phyloP scores from a whole-genome alignment of 2,888 invertebrate genomes.

The Salpingus planirostris region DNA sequence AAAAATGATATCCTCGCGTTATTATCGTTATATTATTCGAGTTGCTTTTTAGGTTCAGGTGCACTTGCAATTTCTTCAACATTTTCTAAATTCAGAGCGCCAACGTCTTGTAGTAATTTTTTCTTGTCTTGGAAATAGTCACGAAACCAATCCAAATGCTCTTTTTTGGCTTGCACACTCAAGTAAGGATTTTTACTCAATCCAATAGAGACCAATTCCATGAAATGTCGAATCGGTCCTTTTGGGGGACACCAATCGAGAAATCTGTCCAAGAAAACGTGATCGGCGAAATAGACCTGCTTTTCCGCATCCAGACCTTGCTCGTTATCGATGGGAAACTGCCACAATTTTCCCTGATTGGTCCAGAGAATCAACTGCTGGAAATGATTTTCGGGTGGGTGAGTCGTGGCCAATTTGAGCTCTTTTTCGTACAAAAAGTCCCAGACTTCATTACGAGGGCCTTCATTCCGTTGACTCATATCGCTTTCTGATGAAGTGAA shows the following conservation, averaged over 20 bases:
- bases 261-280: conserved; percentile 83
- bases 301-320: conserved; percentile 70
- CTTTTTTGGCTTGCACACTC: conserved; percentile 76
- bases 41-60: no score
- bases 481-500: conserved; percentile 41
- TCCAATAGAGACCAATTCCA: conserved; percentile 92
- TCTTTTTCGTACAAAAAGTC: conserved; percentile 55
- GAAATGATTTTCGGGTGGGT: conserved; percentile 79
- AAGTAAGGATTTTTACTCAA: conserved; percentile 91
- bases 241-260: conserved; percentile 84
- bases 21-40: no score
- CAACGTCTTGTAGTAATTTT: conserved; percentile 57
- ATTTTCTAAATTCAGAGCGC: no score
- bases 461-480: conserved; percentile 30
- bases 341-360: conserved; percentile 89
- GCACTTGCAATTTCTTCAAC: no score
- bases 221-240: conserved; percentile 91
- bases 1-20: no score
- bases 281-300: conserved; percentile 78
- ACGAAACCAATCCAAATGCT: conserved; percentile 86
- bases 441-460: conserved; percentile 56
- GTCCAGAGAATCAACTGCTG: conserved; percentile 94
- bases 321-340: conserved; percentile 96
- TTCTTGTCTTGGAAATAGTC: conserved; percentile 81
- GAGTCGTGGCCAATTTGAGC: conserved; percentile 55